These are phyloP conservation scores for Coilia nasus DNA, from an alignment of 2,797 vertebrate genomes.

Conservation along the genomic window DNA sequence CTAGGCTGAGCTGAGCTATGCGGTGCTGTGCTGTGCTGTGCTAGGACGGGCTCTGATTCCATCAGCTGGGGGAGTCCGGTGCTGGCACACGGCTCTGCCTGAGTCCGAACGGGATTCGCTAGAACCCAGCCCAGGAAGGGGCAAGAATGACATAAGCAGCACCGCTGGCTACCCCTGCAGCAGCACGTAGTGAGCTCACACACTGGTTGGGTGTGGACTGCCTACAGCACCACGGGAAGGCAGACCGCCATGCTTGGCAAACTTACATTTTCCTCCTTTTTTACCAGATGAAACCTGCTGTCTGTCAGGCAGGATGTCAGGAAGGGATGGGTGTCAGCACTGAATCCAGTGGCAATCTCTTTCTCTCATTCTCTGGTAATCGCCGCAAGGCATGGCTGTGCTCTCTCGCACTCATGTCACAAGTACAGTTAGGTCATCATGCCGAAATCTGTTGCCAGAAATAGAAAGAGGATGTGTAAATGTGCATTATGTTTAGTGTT, in stretches of 20 bases:
- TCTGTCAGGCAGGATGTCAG: neutral
- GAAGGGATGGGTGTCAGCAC: neutral
- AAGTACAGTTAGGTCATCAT: neutral
- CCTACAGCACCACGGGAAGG: neutral
- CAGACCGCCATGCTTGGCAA: neutral
- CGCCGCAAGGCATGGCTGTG: neutral
- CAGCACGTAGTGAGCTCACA: neutral
- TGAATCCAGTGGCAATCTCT: neutral
- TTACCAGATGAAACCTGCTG: neutral
- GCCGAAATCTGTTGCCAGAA: too few species aligned
- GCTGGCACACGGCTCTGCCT: neutral
- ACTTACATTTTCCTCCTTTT: neutral
- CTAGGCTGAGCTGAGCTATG: too few species aligned
- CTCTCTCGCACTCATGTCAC: neutral
- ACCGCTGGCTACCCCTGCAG: neutral
- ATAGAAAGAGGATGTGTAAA: too few species aligned
- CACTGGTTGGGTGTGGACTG: neutral
- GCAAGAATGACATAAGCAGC: neutral
- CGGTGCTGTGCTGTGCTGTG: too few species aligned
- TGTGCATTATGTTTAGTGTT: too few species aligned
- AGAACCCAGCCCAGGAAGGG: constrained; percentile 1
- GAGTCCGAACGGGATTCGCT: neutral
- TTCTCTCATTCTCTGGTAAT: neutral
- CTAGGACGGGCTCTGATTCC: neutral
- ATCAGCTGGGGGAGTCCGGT: neutral